A percentile compares a stretch with the other conserved stretches of the same genome.
Evolutionary conservation across 2,888 invertebrate species (phyloP).

Genomic region (Brenthis daphne): DNA sequence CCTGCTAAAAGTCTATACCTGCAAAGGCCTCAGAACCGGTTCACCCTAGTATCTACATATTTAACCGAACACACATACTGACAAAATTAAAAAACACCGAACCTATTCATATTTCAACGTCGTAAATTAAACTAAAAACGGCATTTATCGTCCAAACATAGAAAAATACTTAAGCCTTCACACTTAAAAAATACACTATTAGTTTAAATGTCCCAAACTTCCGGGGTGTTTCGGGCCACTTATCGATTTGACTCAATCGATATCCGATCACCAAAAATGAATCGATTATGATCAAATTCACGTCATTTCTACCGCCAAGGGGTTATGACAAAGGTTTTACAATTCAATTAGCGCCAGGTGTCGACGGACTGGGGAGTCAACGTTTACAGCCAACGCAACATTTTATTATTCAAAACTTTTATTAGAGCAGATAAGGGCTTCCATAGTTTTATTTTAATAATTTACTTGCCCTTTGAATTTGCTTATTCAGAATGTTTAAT

Average conservation of each 20-base stretch:
- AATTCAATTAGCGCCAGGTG: constrained; percentile 81
- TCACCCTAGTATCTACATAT: too few relatives aligned
- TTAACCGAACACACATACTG: too few relatives aligned
- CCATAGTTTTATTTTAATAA: constrained; percentile 58
- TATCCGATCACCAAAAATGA: constrained; percentile 64
- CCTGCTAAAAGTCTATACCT: too few relatives aligned
- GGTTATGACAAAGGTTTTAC: constrained; percentile 77
- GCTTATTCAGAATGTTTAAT: constrained; percentile 43
- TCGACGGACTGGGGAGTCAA: constrained; percentile 54
- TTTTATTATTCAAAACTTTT: constrained; percentile 67
- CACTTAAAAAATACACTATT: neutral
- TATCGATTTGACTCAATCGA: constrained; percentile 47
- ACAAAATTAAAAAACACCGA: too few relatives aligned
- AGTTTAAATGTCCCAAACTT: constrained; percentile 5
- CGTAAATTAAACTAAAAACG: too few relatives aligned
- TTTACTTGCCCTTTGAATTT: constrained; percentile 46
- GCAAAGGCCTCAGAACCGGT: too few relatives aligned
- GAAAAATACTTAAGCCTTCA: neutral
- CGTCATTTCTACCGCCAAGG: constrained; percentile 74
- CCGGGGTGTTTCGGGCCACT: constrained; percentile 18
- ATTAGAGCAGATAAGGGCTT: constrained; percentile 58
- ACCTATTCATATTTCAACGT: too few relatives aligned
- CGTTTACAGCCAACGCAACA: constrained; percentile 57
- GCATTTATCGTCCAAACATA: neutral
- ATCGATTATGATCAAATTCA: constrained; percentile 74